phyloP scores from a whole-genome alignment of 2,113 vertebrate genomes.

The Hypomesus transpacificus region DNA sequence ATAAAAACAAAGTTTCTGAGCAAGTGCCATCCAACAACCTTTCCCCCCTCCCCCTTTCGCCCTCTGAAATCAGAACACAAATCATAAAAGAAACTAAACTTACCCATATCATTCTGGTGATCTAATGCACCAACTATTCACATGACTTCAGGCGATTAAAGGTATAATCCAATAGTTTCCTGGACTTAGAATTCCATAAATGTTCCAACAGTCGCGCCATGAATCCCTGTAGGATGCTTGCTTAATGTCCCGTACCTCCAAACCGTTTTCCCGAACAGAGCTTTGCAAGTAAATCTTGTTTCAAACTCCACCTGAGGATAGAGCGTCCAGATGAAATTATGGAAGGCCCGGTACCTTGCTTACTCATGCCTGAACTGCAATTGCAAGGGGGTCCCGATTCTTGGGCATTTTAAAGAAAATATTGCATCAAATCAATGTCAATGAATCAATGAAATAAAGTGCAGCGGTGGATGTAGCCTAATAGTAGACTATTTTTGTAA shows the following conservation, averaged over 20 bases:
- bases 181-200: conserved; percentile 52
- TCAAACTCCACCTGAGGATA: conserved; percentile 47
- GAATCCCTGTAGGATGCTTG: conserved; percentile 52
- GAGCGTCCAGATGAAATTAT: conserved; percentile 10
- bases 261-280: conserved; percentile 12
- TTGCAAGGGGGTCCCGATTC: too few relatives aligned
- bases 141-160: conserved; percentile 27
- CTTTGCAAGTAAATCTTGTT: conserved; percentile 42
- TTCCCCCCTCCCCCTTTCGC: neutral
- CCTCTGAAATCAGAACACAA: neutral
- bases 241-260: too few relatives aligned
- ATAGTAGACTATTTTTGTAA: too few relatives aligned
- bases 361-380: too few relatives aligned
- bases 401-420: too few relatives aligned
- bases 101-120: conserved; percentile 43
- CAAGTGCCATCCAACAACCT: conserved; percentile 40
- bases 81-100: conserved; percentile 41
- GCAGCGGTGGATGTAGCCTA: too few relatives aligned
- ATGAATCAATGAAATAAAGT: too few relatives aligned
- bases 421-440: too few relatives aligned
- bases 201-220: conserved; percentile 40
- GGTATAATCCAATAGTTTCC: conserved; percentile 59
- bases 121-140: conserved; percentile 40
- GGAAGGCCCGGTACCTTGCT: neutral
- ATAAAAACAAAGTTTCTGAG: conserved; percentile 10